Evolutionary conservation across 2,888 invertebrate species (phyloP), one percentile per base, ranked within the genome.

Genomic region (Andrena praecox): DNA sequence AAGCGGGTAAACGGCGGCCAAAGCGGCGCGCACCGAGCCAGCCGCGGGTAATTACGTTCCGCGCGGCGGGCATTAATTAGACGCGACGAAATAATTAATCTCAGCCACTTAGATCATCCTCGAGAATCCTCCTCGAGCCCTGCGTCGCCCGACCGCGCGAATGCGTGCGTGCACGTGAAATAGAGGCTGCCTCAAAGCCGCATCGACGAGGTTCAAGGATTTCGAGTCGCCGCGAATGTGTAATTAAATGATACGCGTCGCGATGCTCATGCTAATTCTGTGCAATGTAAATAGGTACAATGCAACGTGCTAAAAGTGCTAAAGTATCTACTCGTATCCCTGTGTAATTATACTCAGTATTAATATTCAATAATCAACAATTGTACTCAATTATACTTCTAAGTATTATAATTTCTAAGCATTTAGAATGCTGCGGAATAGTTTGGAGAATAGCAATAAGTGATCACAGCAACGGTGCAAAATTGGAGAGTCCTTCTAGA

Each of bases 51-150:
- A 90, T 90, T 86, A 82, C 85, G 74, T 68, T 68, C 84, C 77
- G 63, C 77, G 71, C 85, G 79, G 75, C 79, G 80, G 76, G 78
- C 89, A 89, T 90, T 90, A 90, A 91, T 91, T 91, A 89, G 82
- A 89, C 85, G 83, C 86, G 89, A 90, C 89, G 84, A 91, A 91
- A 91, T 90, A 91, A 91, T 91, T 91, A 91, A 88, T 91, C 89
- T 87, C 87, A 59, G 68, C 68, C 79, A 78, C 81, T 90, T 90
- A 87, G 88, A 90, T 90, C 90, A 90, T 90, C 89, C 85, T 72
- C 82, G 70, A 84, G 87, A 87, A 88, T 87, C 73, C 77, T 74
- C 31, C 29, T 29, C 68, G 63, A 24, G 69, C 54, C 50, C 27
- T 29, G 70, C 59, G 42, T 31, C 12, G 42, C 0, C 42, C 54